Evolutionary conservation across 2,888 invertebrate genomes (phyloP).

Genomic region (Trissonchulus sp.): DNA sequence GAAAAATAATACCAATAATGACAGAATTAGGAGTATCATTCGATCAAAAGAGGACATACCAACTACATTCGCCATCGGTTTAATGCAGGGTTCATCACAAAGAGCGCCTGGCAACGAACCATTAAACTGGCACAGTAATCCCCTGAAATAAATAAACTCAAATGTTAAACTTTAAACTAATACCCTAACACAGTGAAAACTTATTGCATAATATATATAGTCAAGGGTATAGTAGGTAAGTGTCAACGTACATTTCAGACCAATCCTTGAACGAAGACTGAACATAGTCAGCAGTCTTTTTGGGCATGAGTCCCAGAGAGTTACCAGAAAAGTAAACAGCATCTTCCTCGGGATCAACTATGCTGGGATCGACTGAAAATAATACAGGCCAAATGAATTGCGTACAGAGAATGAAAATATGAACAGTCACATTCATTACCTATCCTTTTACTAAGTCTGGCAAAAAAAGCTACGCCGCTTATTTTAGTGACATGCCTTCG

Average conservation of each 20-base stretch:
- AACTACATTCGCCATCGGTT: slow-evolving; percentile 53
- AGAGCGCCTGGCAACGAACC: slow-evolving; percentile 56
- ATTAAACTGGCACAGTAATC: slow-evolving; percentile 51
- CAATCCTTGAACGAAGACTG: slow-evolving; percentile 57
- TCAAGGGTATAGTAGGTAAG: background rate
- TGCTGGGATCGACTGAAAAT: slow-evolving; percentile 47
- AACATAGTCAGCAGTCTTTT: slow-evolving; percentile 53
- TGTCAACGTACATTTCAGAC: slow-evolving; percentile 56
- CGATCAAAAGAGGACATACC: slow-evolving; percentile 46
- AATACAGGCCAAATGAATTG: background rate
- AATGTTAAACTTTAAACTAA: slow-evolving; percentile 23
- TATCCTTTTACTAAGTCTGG: too few relatives aligned
- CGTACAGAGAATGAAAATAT: background rate
- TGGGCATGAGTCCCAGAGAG: slow-evolving; percentile 60
- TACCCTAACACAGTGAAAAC: background rate
- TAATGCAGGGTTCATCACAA: slow-evolving; percentile 54
- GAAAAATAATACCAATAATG: too few relatives aligned
- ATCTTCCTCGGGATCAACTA: slow-evolving; percentile 54
- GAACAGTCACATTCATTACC: too few relatives aligned
- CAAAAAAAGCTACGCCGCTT: too few relatives aligned
- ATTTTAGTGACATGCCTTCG: too few relatives aligned
- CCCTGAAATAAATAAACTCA: slow-evolving; percentile 40
- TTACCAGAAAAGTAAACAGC: slow-evolving; percentile 60
- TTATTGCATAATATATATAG: background rate
- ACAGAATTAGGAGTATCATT: too few relatives aligned